These are phyloP conservation scores for Heliconius cydno DNA, from an alignment of 2,888 invertebrate genomes.

Conservation along the genomic window DNA sequence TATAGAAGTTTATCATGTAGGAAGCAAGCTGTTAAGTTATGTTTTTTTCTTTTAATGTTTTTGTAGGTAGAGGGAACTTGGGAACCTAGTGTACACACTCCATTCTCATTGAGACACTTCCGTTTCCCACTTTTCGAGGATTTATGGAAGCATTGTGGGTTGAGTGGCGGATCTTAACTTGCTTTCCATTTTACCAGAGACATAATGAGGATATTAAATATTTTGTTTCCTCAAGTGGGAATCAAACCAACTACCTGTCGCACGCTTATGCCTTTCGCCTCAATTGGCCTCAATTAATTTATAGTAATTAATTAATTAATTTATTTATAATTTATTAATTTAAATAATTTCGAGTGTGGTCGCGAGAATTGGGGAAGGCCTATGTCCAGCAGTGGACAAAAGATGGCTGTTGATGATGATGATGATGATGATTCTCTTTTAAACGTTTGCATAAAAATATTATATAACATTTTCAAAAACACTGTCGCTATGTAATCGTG, in stretches of 20 bases:
- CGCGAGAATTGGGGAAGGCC: too few species aligned
- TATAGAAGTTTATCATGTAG: background rate
- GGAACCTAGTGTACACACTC: too few species aligned
- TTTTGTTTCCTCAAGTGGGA: background rate
- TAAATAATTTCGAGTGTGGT: too few species aligned
- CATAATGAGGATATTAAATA: background rate
- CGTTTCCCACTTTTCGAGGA: background rate
- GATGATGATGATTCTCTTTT: background rate
- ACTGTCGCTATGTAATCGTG: conserved; percentile 28
- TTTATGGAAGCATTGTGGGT: background rate
- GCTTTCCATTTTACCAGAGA: too few species aligned
- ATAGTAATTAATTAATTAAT: too few species aligned
- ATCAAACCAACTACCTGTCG: background rate
- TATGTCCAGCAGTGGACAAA: too few species aligned
- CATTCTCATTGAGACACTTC: background rate
- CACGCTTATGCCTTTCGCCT: background rate
- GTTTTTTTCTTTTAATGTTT: background rate
- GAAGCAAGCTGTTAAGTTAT: background rate
- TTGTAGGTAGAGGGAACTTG: too few species aligned
- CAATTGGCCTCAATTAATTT: background rate
- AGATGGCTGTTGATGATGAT: too few species aligned
- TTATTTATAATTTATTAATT: too few species aligned
- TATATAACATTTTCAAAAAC: background rate
- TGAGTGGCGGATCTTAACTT: background rate
- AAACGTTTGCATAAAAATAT: background rate